These are phyloP conservation scores for Solenodon paradoxus DNA, from an alignment of 2,113 vertebrate genomes.

Conservation along the genomic window DNA sequence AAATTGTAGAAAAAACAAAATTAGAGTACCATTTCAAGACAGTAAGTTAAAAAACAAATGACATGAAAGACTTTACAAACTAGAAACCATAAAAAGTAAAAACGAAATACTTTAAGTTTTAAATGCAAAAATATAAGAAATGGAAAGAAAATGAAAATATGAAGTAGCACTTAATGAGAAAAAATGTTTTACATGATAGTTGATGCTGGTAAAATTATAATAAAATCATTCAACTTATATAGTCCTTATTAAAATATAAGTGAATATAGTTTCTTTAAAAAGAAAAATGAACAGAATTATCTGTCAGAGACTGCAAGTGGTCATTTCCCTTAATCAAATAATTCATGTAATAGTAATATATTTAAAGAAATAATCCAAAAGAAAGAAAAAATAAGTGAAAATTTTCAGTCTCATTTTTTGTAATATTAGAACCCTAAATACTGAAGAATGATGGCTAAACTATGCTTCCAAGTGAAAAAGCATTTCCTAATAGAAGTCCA, in stretches of 20 bases:
- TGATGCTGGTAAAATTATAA: neutral
- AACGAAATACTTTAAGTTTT: neutral
- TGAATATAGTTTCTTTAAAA: neutral
- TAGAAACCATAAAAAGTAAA: conserved; percentile 12
- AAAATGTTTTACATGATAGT: neutral
- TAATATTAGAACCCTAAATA: conserved; percentile 7
- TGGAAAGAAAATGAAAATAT: conserved; percentile 16
- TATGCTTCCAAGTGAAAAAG: too few species aligned
- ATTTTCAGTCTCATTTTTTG: neutral
- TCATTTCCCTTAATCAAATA: conserved; percentile 20
- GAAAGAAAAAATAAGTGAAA: neutral
- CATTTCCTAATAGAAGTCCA: too few species aligned
- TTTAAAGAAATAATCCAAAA: neutral
- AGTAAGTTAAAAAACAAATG: conserved; percentile 31
- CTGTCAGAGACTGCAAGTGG: neutral
- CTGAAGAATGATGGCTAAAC: neutral
- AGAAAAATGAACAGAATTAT: neutral
- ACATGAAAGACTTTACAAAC: neutral
- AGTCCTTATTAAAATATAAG: neutral
- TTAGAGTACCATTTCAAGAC: neutral
- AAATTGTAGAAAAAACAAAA: conserved; percentile 30
- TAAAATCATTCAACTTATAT: neutral
- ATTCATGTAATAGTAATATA: neutral
- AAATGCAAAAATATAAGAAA: conserved; percentile 36
- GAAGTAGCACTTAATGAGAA: neutral